Percentiles rank a stretch among this genome's conserved stretches.
These are phyloP conservation scores for Troides oblongomaculatus DNA, from an alignment of 2,888 invertebrate genomes.

Conservation along the genomic window DNA sequence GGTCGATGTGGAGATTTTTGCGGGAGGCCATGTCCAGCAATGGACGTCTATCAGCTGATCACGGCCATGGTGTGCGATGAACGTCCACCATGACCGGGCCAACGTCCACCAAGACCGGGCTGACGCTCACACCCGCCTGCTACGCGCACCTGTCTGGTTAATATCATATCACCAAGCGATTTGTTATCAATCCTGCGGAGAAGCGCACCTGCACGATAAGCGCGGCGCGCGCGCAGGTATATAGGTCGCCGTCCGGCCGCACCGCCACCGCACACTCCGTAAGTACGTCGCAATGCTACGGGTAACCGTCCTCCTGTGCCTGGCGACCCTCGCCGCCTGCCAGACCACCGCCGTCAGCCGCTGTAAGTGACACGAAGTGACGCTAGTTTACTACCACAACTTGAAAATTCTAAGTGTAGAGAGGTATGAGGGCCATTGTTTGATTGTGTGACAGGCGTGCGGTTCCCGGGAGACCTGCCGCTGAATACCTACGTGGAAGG, in stretches of 20 bases:
- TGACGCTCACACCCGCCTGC: too few species aligned
- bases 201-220: slow-evolving; percentile 8
- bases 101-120: too few species aligned
- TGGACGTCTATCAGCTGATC: too few species aligned
- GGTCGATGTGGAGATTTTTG: too few species aligned
- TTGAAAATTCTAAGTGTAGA: too few species aligned
- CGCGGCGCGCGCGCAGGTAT: background rate
- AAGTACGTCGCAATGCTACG: background rate
- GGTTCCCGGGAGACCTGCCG: slow-evolving; percentile 37
- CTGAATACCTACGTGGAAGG: slow-evolving; percentile 43
- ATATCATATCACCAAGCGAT: too few species aligned
- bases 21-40: too few species aligned
- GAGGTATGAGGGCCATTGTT: too few species aligned
- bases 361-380: slow-evolving; percentile 12
- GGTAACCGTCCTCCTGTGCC: slow-evolving; percentile 12
- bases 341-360: slow-evolving; percentile 17
- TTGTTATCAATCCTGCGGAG: background rate
- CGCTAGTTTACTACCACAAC: too few species aligned
- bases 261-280: background rate
- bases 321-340: background rate
- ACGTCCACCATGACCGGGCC: too few species aligned
- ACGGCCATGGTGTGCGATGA: too few species aligned
- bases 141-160: too few species aligned
- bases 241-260: background rate
- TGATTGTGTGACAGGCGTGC: slow-evolving; percentile 2